Conservation (phyloP, 2,797 vertebrate genomes). For the Macroramphosus scolopax region DNA sequence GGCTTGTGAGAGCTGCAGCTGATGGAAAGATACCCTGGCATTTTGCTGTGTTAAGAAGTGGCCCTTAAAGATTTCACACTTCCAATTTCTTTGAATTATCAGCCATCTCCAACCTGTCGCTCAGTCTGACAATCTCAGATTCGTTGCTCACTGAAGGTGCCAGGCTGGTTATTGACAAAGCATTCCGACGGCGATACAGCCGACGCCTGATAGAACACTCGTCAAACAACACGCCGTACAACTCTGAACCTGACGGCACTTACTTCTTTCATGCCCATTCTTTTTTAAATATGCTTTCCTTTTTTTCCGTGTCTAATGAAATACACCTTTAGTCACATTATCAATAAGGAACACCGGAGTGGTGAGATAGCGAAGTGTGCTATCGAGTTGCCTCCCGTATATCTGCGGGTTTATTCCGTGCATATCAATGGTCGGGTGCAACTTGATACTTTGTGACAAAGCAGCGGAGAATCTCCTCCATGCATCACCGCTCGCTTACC, state of each 20-base stretch:
- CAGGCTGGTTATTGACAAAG: slow-evolving; percentile 96
- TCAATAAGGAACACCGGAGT: too few species aligned
- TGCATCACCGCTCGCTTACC: slow-evolving; percentile 25
- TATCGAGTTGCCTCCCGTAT: too few species aligned
- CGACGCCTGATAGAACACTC: slow-evolving; percentile 87
- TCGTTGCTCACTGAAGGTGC: slow-evolving; percentile 81
- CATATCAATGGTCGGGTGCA: slow-evolving; percentile 7
- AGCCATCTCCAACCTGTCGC: slow-evolving; percentile 94
- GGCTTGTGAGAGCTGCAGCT: slow-evolving; percentile 90
- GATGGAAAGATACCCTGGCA: slow-evolving; percentile 98
- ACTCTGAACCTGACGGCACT: slow-evolving; percentile 21
- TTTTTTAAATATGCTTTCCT: slow-evolving; percentile 2
- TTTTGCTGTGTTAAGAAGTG: slow-evolving; percentile 92
- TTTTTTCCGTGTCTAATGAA: slow-evolving; percentile 3
- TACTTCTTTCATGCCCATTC: not conserved
- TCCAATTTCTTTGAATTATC: slow-evolving; percentile 99
- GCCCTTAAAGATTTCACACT: slow-evolving; percentile 99
- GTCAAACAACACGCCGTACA: slow-evolving; percentile 76
- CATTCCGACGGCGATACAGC: slow-evolving; percentile 91
- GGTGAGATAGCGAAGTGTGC: too few species aligned
- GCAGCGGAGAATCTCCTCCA: slow-evolving; percentile 2
- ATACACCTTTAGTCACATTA: too few species aligned
- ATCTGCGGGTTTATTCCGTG: too few species aligned
- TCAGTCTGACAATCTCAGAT: slow-evolving; percentile 90
- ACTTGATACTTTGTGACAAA: slow-evolving; percentile 31